Evolutionary conservation across 2,113 vertebrate species (phyloP), one percentile per base, ranked within the genome.

Genomic region (Anhinga anhinga): DNA sequence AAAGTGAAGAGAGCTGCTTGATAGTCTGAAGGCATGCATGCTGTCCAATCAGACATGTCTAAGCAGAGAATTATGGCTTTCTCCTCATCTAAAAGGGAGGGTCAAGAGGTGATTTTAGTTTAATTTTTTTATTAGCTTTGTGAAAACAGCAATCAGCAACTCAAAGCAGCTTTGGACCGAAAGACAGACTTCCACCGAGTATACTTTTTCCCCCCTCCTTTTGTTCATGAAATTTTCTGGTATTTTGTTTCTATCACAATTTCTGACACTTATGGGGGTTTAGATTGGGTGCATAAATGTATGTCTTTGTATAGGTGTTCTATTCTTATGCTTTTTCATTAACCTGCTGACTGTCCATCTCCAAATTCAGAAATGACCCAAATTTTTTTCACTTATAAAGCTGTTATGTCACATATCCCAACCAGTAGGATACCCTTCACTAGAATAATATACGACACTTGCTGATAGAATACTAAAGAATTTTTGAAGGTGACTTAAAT

Each of bases 201-300:
- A 47, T 20, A 18, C 3, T 27, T 77, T 70, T 1, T 15, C 7
- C 3, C 34, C 3, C n/a, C 36, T 40, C 11, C 8, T 66, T n/a
- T 73, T 15, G 1, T 36, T 86, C 0, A 1, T 40, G 49, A 34
- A 19, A 8, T 23, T 67, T 71, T 82, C 11, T 61, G 26, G 2
- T 55, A 26, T 34, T 85, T 82, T 32, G 0, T 38, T 62, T 90
- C 12, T 74, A 4, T 44, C 21, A 1, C 11, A 16, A 12, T 40
- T 63, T 63, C 44, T 36, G 16, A 30, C 71, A 36, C 15, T 56
- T 26, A 9, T 0, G 2, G 8, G 13, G 3, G 9, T 18, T 15
- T 34, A 53, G 15, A 32, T 7, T 42, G 27, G 50, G 30, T 1
- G 0, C 15, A n/a, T 29, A 22, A 88, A 58, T 11, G 0, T 0